Base-by-base conservation (phyloP, 2,113 vertebrate species). In the Scytalopus superciliaris region DNA sequence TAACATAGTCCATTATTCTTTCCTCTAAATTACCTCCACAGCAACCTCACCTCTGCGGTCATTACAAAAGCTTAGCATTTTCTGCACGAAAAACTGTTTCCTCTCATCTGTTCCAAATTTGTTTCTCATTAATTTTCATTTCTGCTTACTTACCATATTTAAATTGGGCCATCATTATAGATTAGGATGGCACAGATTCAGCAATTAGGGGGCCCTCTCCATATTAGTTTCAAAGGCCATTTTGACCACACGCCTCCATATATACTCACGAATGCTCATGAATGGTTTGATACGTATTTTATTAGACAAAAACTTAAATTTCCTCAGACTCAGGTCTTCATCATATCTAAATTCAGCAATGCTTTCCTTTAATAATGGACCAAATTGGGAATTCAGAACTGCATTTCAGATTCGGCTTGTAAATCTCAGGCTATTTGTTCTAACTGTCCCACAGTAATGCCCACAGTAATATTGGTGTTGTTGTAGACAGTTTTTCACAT, bases 91-190 rank as follows among this genome's bases (percentile, higher is more conserved):
- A 84, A 89, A 49, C 18, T 66, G 16, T 78, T 57, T 76, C 35
- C 56, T 94, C 53, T n/a, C 60, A 73, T 56, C 68, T 89, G 76
- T 89, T 91, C 37, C 0, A 2, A 89, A 79, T 84, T 78, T 81
- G 8, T 73, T 94, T 74, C 80, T 79, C 76, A 50, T 96, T 94
- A 78, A 87, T 97, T 93, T 79, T 40, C 63, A 95, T 95, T 95
- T 93, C 40, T 77, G 33, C n/a, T 87, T 76, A 60, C 40, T 69
- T 90, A 66, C 77, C 21, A 0, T 75, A 33, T 93, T 90, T 87
- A 93, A 90, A 68, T 90, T 60, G 33, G 21, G 15, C 18, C 10
- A 86, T 88, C 75, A 87, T 81, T 94, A 82, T 25, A 90, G 37
- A 93, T 81, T 86, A 90, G 90, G 55, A 60, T 49, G 52, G 27